A percentile compares a stretch with the other conserved stretches of the same genome.
Evolutionary conservation across 2,113 vertebrate species (phyloP).

Genomic region (Typhlomys cinereus): DNA sequence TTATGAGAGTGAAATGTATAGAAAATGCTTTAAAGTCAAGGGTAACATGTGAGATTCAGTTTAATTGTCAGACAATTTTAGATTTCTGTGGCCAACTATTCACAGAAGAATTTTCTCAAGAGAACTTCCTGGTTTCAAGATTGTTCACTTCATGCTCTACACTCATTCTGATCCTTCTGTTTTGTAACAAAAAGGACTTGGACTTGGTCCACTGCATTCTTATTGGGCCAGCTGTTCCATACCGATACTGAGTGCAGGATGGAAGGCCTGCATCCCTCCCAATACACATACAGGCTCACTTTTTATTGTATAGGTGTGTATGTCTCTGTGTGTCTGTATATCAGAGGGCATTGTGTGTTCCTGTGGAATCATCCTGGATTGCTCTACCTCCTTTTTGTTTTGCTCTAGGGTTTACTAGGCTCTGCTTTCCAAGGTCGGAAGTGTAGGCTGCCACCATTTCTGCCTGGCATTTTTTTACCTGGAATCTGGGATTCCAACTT

Average conservation of each 20-base stretch:
- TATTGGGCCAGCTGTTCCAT: neutral
- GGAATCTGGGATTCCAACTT: too few relatives aligned
- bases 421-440: too few relatives aligned
- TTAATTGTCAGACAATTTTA: constrained; percentile 22
- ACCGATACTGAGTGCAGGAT: neutral
- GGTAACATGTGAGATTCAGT: constrained; percentile 8
- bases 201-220: neutral
- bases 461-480: too few relatives aligned
- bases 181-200: neutral
- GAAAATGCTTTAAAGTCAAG: constrained; percentile 42
- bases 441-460: too few relatives aligned
- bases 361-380: too few relatives aligned
- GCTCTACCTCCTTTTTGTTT: too few relatives aligned
- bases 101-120: constrained; percentile 32
- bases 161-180: neutral
- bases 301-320: too few relatives aligned
- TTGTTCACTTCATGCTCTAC: constrained; percentile 8
- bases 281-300: too few relatives aligned
- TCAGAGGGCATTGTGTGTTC: too few relatives aligned
- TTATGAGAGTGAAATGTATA: neutral
- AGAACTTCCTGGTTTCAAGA: constrained; percentile 5
- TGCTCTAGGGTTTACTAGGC: too few relatives aligned
- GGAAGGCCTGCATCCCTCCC: too few relatives aligned
- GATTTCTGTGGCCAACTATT: constrained; percentile 30
- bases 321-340: too few relatives aligned